Conservation (phyloP, 2,113 vertebrate genomes). For the Phaetusa simplex region DNA sequence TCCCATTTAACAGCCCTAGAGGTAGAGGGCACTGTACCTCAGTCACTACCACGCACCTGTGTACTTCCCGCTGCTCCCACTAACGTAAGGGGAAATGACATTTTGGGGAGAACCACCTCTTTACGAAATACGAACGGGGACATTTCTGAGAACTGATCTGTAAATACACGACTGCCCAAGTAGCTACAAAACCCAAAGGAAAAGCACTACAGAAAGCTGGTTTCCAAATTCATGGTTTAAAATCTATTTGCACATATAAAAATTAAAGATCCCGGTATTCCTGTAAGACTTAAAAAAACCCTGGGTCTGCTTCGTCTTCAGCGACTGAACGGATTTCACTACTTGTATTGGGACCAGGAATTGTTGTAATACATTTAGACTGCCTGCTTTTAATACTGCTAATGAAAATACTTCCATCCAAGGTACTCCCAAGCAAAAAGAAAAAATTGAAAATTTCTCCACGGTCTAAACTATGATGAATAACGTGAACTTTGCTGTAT, state of each 20-base stretch:
- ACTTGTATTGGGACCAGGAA: not conserved
- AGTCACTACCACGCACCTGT: fast-evolving
- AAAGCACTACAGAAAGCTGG: not conserved
- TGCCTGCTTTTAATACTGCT: not conserved
- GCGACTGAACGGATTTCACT: not conserved
- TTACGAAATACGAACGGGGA: not conserved
- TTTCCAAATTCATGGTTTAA: not conserved
- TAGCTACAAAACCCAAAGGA: not conserved
- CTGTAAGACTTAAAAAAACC: not conserved
- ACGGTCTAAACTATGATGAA: not conserved
- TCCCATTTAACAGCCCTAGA: not conserved
- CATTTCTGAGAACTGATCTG: not conserved
- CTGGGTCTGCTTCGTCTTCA: not conserved
- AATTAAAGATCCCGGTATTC: not conserved
- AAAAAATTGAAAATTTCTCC: not conserved
- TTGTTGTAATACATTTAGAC: not conserved
- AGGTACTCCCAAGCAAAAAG: not conserved
- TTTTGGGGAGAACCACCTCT: not conserved
- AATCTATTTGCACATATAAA: not conserved
- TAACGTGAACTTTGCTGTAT: not conserved
- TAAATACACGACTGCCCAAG: not conserved
- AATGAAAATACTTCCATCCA: not conserved
- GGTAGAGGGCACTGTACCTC: not conserved
- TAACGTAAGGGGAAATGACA: not conserved
- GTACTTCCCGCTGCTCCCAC: not conserved